These are phyloP conservation scores for Tupaia tana DNA, from an alignment of 2,113 vertebrate genomes.

Conservation along the genomic window DNA sequence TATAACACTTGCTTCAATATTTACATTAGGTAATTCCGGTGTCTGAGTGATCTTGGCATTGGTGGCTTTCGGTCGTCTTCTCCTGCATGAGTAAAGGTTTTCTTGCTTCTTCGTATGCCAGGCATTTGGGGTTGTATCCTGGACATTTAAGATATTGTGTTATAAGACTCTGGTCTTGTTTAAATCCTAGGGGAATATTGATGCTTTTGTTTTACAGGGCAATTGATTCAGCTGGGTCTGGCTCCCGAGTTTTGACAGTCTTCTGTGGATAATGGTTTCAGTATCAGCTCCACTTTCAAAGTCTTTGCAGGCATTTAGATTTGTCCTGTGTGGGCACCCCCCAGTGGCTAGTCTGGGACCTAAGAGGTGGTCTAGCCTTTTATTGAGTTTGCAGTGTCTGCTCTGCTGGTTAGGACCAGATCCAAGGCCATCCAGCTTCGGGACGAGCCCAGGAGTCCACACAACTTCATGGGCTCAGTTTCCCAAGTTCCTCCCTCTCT, in stretches of 20 bases:
- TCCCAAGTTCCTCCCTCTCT: neutral
- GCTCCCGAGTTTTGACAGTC: neutral
- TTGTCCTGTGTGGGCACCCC: neutral
- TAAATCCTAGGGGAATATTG: neutral
- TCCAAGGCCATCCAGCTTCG: fast-evolving
- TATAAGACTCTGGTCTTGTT: neutral
- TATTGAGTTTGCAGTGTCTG: neutral
- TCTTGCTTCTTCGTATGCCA: neutral
- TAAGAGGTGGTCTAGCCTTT: neutral
- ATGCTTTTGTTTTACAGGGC: neutral
- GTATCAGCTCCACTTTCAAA: neutral
- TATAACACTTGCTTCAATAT: neutral
- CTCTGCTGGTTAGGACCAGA: fast-evolving
- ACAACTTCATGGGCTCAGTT: neutral
- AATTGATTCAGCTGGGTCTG: neutral
- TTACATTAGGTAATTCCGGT: neutral
- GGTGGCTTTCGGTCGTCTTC: neutral
- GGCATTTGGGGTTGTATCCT: neutral
- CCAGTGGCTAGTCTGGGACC: neutral
- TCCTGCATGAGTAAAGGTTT: neutral
- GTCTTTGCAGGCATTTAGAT: neutral
- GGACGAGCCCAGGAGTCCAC: neutral
- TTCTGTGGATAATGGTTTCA: neutral
- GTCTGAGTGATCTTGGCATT: neutral
- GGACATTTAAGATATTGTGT: neutral